These are phyloP conservation scores for Apis dorsata DNA, from an alignment of 1,140 invertebrate genomes.

Conservation along the genomic window DNA sequence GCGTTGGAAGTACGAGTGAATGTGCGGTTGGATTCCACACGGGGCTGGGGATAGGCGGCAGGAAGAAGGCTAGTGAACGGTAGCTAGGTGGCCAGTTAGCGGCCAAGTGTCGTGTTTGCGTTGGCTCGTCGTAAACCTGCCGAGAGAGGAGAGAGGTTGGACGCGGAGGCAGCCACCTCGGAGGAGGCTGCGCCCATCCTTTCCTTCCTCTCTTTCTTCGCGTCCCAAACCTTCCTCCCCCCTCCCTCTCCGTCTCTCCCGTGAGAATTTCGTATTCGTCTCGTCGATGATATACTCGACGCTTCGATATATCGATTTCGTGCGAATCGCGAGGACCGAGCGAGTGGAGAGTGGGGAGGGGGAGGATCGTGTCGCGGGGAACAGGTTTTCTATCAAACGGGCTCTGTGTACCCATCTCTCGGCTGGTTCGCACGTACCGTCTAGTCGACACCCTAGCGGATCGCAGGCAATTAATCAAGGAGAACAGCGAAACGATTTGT, in stretches of 20 bases:
- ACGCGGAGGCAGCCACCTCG: conserved; percentile 25
- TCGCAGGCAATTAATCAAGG: conserved; percentile 54
- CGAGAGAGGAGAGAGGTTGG: conserved; percentile 36
- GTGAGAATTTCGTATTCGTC: neutral
- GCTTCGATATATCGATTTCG: conserved; percentile 17
- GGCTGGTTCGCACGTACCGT: conserved; percentile 29
- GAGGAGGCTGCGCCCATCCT: conserved; percentile 46
- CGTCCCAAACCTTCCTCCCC: too few species aligned
- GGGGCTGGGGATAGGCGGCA: conserved; percentile 7
- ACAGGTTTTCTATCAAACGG: conserved; percentile 58
- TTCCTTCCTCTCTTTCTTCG: conserved; percentile 25
- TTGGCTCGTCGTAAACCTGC: conserved; percentile 74
- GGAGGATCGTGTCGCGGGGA: conserved; percentile 51
- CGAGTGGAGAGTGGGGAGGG: conserved; percentile 8
- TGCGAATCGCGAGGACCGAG: conserved; percentile 31
- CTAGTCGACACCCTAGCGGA: conserved; percentile 55
- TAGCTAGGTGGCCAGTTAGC: conserved; percentile 76
- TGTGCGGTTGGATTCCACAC: conserved; percentile 42
- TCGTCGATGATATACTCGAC: conserved; percentile 9
- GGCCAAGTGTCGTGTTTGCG: conserved; percentile 71
- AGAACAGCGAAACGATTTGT: conserved; percentile 50
- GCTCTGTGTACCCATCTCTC: conserved; percentile 30
- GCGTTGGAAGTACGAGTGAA: conserved; percentile 1
- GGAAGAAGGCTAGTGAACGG: conserved; percentile 60
- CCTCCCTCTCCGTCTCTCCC: too few species aligned